Conservation (phyloP, 2,888 invertebrate species). For the Antheraea yamamai region DNA sequence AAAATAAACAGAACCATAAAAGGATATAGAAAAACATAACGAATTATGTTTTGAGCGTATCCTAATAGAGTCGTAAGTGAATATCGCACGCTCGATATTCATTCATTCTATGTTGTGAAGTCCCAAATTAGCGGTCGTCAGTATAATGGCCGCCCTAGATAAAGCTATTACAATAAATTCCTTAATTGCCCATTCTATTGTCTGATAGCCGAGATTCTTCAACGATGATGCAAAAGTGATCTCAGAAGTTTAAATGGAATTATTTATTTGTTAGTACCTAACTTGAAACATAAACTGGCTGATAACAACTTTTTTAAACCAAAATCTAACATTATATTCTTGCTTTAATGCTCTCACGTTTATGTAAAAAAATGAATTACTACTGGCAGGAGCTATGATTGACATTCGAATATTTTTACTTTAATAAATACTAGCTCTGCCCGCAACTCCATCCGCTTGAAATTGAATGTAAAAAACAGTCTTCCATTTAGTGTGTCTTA, state of each 20-base stretch:
- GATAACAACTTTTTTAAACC: neutral
- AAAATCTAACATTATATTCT: neutral
- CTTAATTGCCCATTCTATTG: conserved; percentile 68
- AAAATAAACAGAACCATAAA: neutral
- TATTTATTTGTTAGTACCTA: conserved; percentile 6
- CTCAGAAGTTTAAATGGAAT: conserved; percentile 57
- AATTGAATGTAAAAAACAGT: too few relatives aligned
- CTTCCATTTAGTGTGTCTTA: too few relatives aligned
- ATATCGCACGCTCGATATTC: neutral
- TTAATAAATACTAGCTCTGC: too few relatives aligned
- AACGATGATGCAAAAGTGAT: conserved; percentile 73
- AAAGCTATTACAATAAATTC: conserved; percentile 73
- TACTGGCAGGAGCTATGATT: too few relatives aligned
- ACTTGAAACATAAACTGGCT: neutral
- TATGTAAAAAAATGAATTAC: neutral
- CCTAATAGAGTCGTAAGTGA: neutral
- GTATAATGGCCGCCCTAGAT: conserved; percentile 70
- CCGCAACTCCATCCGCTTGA: too few relatives aligned
- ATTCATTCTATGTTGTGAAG: conserved; percentile 37
- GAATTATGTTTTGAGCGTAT: neutral
- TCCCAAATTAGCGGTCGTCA: conserved; percentile 70
- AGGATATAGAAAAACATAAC: neutral
- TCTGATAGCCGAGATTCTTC: conserved; percentile 67
- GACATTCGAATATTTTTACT: too few relatives aligned
- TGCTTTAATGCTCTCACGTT: too few relatives aligned